These are phyloP conservation scores for Melipona quadrifasciata DNA, from an alignment of 1,140 invertebrate genomes.

Conservation along the genomic window DNA sequence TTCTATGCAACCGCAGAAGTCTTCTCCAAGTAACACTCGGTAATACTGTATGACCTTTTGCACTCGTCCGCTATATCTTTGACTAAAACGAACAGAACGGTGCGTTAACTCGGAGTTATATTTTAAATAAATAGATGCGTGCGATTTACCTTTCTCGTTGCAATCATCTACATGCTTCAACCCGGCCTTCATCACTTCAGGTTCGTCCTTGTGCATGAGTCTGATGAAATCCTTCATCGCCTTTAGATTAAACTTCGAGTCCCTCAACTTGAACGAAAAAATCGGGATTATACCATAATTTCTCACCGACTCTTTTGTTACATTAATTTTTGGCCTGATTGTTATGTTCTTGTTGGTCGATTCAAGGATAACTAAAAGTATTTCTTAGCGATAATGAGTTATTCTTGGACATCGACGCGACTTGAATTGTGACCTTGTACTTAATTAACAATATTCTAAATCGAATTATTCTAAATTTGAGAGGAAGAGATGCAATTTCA, in stretches of 20 bases:
- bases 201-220: background rate
- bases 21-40: background rate
- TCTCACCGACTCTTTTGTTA: no score
- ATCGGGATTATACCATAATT: no score
- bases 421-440: no score
- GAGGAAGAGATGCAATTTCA: no score
- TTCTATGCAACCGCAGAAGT: background rate
- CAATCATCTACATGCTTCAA: fast-evolving
- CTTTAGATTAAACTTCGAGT: background rate
- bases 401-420: no score
- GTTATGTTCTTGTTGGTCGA: background rate
- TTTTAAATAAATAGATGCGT: background rate
- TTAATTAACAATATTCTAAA: no score
- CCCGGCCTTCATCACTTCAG: background rate
- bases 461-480: no score
- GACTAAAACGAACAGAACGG: background rate
- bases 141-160: background rate
- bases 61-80: background rate
- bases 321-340: background rate
- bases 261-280: background rate
- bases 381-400: no score
- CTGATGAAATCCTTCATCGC: background rate
- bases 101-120: background rate
- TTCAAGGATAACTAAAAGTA: background rate
- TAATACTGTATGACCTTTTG: background rate